Evolutionary conservation across 2,113 vertebrate species (phyloP), one percentile per base, ranked within the genome.

Genomic region (Choloepus hoffmanni): DNA sequence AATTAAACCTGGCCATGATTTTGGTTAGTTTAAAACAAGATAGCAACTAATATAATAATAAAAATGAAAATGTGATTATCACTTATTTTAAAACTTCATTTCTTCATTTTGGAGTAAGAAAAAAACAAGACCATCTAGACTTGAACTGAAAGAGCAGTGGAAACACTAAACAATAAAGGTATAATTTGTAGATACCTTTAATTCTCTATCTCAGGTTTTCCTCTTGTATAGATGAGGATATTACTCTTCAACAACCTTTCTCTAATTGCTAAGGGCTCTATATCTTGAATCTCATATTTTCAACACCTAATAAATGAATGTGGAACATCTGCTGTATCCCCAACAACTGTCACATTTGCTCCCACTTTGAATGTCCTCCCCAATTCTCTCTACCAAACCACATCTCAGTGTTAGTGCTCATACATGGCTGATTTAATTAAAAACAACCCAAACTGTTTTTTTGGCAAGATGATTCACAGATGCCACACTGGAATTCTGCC

Each of bases 401-500:
- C 26, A 73, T 94, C 95, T 15, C 50, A 94, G 89, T 93, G 72
- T 88, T 95, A 90, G 76, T 93, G 53, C 77, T 92, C 72, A 85
- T 18, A 95, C 62, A 85, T 58, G 63, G 62, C 78, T 86, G 85
- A 95, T 92, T 95, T 70, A 96, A 90, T 82, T 93, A 0, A 85
- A 94, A 97, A 55, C 58, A 93, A 90, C 63, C 68, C 60, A 92
- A 94, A 72, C n/a, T 92, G 65, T 65, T 15, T 96, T 45, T 96
- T 96, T 95, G 85, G 62, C 77, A 96, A 95, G 43, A 85, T 81
- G 45, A 5, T 84, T 21, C 85, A 95, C 79, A 97, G 95, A 95
- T 95, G 92, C 53, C 92, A 92, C 19, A 33, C 7, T 96, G 87
- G 81, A 95, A 95, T 96, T 92, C 82, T 97, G 90, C 77, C 72